Evolutionary conservation across 2,797 vertebrate genomes (phyloP), one percentile per base, ranked within the genome.

Genomic region (Kryptolebias ocellatus): DNA sequence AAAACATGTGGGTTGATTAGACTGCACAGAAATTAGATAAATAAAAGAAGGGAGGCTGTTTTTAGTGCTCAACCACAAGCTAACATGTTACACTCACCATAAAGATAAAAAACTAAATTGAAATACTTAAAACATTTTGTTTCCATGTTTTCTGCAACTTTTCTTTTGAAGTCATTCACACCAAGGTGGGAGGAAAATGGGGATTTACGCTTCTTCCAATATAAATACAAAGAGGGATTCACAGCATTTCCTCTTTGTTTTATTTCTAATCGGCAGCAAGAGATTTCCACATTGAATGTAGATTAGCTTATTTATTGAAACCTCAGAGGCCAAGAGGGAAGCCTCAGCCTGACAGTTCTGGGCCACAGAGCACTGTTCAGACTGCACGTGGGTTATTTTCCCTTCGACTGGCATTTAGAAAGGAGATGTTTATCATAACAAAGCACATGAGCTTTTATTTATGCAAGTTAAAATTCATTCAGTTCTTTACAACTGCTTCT

Each of bases 341-440:
- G 61, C 59, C 52, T 74, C 34, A n/a, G 37, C 51, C 64, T 90
- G 88, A 90, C 89, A 90, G 84, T 81, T 87, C 75, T 74, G 74
- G 87, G 83, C 76, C 88, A 81, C 47, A 69, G 56, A 68, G 39
- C 31, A 56, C 46, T 34, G 59, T 78, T 83, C 58, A 74, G 71
- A 62, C 67, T 47, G 75, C 76, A 66, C 51, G 76, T 75, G 60
- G 72, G 65, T 81, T 72, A 76, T 81, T 82, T 81, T 85, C 75
- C 74, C 53, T 72, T 39, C 65, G 62, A 76, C 20, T 55, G 71
- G 51, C 56, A 31, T 81, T 85, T 78, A 61, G 76, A 71, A 88
- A 85, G 81, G 81, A 84, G 65, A 76, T 78, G 60, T 88, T 90
- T 85, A 89, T 84, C 85, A 88, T 86, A 73, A 87, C 83, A 91